Evolutionary conservation across 35 echinoderm and acorn worm genomes (phyloP), one percentile per base, ranked within the genome.

Genomic region (Eucidaris tribuloides): DNA sequence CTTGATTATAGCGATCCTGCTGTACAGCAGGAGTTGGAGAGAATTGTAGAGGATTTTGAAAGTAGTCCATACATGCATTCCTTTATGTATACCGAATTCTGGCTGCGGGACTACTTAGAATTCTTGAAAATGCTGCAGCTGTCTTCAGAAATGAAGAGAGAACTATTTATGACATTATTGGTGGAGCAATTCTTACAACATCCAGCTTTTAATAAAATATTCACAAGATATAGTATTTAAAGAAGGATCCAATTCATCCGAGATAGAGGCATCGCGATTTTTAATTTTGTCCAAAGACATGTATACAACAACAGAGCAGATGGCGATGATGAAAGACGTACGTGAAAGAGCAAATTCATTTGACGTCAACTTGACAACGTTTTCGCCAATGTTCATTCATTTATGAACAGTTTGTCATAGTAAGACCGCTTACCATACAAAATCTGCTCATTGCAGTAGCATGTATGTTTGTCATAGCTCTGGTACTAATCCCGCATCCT

Each of bases 401-500:
- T 24, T 91, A 80, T 45, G 93, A 96, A 22, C 87, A 90, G 35
- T 91, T 82, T 30, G 57, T 83, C 0, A 76, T 24, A 0, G 70
- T 96, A 15, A 30, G 84, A 27, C 92, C 87, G 3, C 85, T 85
- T 44, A 96, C 87, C 4, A 23, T 96, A 18, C 82, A 91, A n/a
- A 96, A 62, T 5, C 9, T 96, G 0, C 50, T 66, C 14, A 91
- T 96, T 7, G 87, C 82, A 15, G 40, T 86, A 30, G 77, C 54
- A 0, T 57, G 79, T 11, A 96, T 96, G 87, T 86, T 91, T 43
- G 30, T 90, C 4, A 78, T 96, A 2, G 71, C 92, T 33, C 39
- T 96, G 35, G 27, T 91, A 13, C 65, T 96, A 65, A 96, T 96
- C 1, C 92, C 92, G 35, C 52, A 94, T 58, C 92, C 92, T 1